Percentiles rank a stretch among this genome's conserved stretches.
These are phyloP conservation scores for Psilanteris sp. DNA, from an alignment of 1,140 invertebrate species.

Conservation along the genomic window DNA sequence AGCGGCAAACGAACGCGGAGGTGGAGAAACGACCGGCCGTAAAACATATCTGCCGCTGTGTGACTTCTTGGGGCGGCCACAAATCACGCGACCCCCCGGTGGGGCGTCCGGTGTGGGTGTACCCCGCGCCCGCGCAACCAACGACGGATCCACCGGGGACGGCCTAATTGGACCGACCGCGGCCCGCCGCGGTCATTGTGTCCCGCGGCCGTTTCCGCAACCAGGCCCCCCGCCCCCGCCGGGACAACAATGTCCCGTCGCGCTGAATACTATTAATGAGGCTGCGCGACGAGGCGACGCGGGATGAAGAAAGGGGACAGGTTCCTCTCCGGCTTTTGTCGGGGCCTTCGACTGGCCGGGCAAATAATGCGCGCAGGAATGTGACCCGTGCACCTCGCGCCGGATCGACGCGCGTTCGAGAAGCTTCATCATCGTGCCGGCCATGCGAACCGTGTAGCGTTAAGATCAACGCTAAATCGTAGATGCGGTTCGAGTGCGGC, in stretches of 20 bases:
- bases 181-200: too few species aligned
- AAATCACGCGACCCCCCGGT: slow-evolving; percentile 80
- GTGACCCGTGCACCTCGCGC: slow-evolving; percentile 77
- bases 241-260: slow-evolving; percentile 64
- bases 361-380: slow-evolving; percentile 79
- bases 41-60: slow-evolving; percentile 81
- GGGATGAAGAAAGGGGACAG: slow-evolving; percentile 51
- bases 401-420: slow-evolving; percentile 70
- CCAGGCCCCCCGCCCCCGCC: slow-evolving; percentile 62
- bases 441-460: slow-evolving; percentile 65
- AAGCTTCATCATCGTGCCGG: slow-evolving; percentile 69
- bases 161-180: too few species aligned
- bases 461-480: slow-evolving; percentile 61
- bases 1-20: slow-evolving; percentile 61
- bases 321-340: slow-evolving; percentile 76
- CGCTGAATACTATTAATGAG: slow-evolving; percentile 79
- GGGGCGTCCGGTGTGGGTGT: slow-evolving; percentile 75
- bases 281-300: slow-evolving; percentile 26
- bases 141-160: too few species aligned
- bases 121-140: too few species aligned
- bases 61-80: slow-evolving; percentile 79
- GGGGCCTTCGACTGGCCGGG: slow-evolving; percentile 69
- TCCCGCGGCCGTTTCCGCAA: too few species aligned
- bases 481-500: too few species aligned
- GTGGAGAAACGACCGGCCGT: slow-evolving; percentile 72